Percentiles rank a stretch among this genome's conserved stretches.
These are phyloP conservation scores for Sebastolobus alascanus DNA, from an alignment of 2,797 vertebrate genomes.

Conservation along the genomic window DNA sequence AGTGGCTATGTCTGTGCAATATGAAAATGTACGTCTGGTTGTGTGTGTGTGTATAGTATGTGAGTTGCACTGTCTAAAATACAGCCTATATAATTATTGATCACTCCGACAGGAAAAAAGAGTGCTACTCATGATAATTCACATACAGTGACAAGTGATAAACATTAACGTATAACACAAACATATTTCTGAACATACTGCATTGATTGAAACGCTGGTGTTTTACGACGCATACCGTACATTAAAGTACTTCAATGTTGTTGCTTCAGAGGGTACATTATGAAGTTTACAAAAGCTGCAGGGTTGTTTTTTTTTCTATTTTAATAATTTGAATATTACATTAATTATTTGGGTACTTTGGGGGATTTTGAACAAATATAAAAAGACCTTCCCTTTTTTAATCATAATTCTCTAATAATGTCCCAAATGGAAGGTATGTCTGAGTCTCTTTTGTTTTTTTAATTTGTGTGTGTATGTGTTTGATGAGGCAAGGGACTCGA, in stretches of 20 bases:
- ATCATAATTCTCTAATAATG: slow-evolving; percentile 29
- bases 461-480: slow-evolving; percentile 1
- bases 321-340: slow-evolving; percentile 1
- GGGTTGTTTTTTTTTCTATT: not conserved
- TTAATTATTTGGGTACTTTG: slow-evolving; percentile 13
- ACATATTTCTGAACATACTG: not conserved
- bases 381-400: slow-evolving; percentile 4
- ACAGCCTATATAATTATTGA: slow-evolving; percentile 6
- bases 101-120: slow-evolving; percentile 10
- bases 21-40: not conserved
- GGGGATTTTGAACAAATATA: slow-evolving; percentile 21
- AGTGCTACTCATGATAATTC: not conserved
- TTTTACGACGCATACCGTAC: not conserved
- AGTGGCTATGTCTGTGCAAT: not conserved
- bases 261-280: not conserved
- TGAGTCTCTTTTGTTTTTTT: not conserved
- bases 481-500: slow-evolving; percentile 11
- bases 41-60: not conserved
- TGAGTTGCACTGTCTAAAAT: not conserved
- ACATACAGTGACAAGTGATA: not conserved
- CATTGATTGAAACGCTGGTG: not conserved
- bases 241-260: not conserved
- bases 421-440: not conserved
- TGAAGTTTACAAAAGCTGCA: slow-evolving; percentile 3
- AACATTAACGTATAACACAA: not conserved